These are phyloP conservation scores for Drosophila subquinaria DNA, from an alignment of 2,888 invertebrate genomes.

Conservation along the genomic window DNA sequence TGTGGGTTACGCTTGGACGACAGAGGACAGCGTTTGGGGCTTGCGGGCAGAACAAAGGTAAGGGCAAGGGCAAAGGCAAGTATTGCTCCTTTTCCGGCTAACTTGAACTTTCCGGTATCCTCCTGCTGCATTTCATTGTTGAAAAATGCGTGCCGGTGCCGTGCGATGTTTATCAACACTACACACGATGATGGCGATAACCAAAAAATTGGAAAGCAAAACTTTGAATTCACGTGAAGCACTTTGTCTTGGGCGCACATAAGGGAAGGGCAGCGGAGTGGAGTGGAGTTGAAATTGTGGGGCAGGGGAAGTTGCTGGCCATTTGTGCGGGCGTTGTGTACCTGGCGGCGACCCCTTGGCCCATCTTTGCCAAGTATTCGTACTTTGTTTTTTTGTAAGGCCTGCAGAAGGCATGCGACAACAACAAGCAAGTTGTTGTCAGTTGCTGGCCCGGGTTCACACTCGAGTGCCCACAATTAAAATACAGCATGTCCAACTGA, in stretches of 20 bases:
- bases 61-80: neutral
- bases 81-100: conserved; percentile 12
- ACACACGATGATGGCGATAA: conserved; percentile 61
- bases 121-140: conserved; percentile 26
- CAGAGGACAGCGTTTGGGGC: conserved; percentile 6
- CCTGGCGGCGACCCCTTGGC: conserved; percentile 43
- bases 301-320: conserved; percentile 38
- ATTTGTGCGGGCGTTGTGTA: conserved; percentile 70
- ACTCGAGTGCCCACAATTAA: conserved; percentile 81
- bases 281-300: neutral
- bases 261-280: neutral
- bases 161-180: conserved; percentile 57
- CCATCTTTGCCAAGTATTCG: conserved; percentile 40
- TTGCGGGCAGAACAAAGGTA: conserved; percentile 37
- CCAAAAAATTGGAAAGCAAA: conserved; percentile 63
- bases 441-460: conserved; percentile 58
- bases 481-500: conserved; percentile 82
- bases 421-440: conserved; percentile 26
- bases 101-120: conserved; percentile 14
- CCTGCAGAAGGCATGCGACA: conserved; percentile 28
- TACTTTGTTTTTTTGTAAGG: conserved; percentile 14
- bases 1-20: conserved; percentile 43
- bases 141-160: conserved; percentile 43
- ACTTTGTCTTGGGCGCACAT: conserved; percentile 3
- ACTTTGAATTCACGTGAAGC: conserved; percentile 45